These are phyloP conservation scores for Papilio aristodemus DNA, from an alignment of 1,140 invertebrate species.

Conservation along the genomic window DNA sequence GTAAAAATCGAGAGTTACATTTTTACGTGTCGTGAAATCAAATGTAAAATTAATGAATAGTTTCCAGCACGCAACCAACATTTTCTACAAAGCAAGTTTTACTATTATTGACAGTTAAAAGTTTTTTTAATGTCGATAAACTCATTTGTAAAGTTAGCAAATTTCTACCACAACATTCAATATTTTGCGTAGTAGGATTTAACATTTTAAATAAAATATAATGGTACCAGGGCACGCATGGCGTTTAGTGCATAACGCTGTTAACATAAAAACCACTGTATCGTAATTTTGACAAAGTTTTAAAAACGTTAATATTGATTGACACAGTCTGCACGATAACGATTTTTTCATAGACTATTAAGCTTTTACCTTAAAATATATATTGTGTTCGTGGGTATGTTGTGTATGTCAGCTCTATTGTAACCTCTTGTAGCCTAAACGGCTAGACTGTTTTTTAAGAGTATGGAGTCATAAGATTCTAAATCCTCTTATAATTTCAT, in stretches of 20 bases:
- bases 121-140: conserved; percentile 13
- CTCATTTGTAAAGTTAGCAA: not conserved
- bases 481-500: too few relatives aligned
- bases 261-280: not conserved
- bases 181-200: not conserved
- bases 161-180: not conserved
- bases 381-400: too few relatives aligned
- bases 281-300: not conserved
- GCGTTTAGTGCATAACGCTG: not conserved
- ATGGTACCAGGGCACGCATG: conserved; percentile 8
- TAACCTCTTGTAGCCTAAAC: too few relatives aligned
- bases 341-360: too few relatives aligned
- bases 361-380: too few relatives aligned
- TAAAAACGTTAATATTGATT: not conserved
- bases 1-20: conserved; percentile 14
- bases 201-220: not conserved
- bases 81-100: conserved; percentile 2
- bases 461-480: too few relatives aligned
- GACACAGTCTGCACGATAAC: too few relatives aligned
- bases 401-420: too few relatives aligned
- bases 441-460: too few relatives aligned
- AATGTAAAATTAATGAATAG: conserved; percentile 14
- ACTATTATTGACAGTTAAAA: conserved; percentile 11
- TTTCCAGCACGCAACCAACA: conserved; percentile 2
- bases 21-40: conserved; percentile 1